A percentile compares a stretch with the other conserved stretches of the same genome.
Evolutionary conservation across 2,888 invertebrate genomes (phyloP).

Genomic region (Sclerodermus sp.): DNA sequence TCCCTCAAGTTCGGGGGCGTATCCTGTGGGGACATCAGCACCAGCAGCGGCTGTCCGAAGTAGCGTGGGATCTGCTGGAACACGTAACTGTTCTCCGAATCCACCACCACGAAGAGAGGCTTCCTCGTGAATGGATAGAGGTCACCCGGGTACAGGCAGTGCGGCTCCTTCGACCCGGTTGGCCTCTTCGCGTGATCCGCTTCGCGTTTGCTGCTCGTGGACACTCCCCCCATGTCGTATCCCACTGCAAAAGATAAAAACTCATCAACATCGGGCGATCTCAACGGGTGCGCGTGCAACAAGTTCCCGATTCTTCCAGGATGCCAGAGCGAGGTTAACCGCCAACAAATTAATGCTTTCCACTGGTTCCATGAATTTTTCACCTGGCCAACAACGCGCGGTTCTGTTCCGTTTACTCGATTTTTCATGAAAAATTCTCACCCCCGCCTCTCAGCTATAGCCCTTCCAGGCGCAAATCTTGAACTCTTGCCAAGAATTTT

Average conservation of each 20-base stretch:
- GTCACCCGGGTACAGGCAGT: conserved; percentile 91
- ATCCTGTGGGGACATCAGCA: conserved; percentile 92
- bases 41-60: conserved; percentile 91
- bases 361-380: too few species aligned
- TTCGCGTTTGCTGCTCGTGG: conserved; percentile 85
- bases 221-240: conserved; percentile 88
- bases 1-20: conserved; percentile 80
- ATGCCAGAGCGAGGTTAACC: too few species aligned
- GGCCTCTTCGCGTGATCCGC: conserved; percentile 59
- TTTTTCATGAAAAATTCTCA: too few species aligned
- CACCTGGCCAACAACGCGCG: too few species aligned
- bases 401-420: too few species aligned
- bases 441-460: too few species aligned
- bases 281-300: too few species aligned
- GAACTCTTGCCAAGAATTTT: too few species aligned
- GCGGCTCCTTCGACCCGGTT: conserved; percentile 67
- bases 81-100: conserved; percentile 92
- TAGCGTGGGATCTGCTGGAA: conserved; percentile 88
- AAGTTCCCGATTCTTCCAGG: too few species aligned
- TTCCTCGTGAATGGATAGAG: conserved; percentile 89
- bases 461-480: too few species aligned
- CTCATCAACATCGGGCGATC: conserved; percentile 40
- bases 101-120: conserved; percentile 90
- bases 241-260: conserved; percentile 66
- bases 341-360: too few species aligned